phyloP scores from a whole-genome alignment of 37 sponge, comb jelly and placozoan genomes.

The Axinella damicornis region DNA sequence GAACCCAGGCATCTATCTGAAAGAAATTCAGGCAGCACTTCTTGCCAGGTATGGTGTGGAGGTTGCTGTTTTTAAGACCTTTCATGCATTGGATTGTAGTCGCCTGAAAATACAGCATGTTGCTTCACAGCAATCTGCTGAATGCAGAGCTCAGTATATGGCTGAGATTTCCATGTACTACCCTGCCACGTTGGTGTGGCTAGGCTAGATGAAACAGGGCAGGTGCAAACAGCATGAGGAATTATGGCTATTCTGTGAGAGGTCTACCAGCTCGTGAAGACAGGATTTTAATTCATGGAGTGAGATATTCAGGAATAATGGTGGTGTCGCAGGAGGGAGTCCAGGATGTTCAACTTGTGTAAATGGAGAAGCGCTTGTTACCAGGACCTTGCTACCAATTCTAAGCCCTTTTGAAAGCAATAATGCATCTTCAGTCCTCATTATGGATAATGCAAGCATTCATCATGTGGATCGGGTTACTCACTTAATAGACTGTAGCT shows the following conservation, averaged over 20 bases:
- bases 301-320: conserved; percentile 21
- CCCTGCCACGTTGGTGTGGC: conserved; percentile 18
- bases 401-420: conserved; percentile 11
- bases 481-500: conserved; percentile 15
- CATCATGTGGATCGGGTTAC: conserved; percentile 30
- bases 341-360: no score
- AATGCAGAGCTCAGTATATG: conserved; percentile 26
- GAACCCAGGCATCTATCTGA: conserved; percentile 13
- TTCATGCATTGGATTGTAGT: conserved; percentile 33
- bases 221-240: conserved; percentile 12
- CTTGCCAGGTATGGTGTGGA: neutral
- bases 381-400: neutral
- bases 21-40: conserved; percentile 11
- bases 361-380: conserved; percentile 10
- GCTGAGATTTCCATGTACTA: conserved; percentile 39
- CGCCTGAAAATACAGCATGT: conserved; percentile 10
- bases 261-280: conserved; percentile 13
- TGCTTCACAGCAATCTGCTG: conserved; percentile 26
- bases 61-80: conserved; percentile 1
- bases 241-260: neutral
- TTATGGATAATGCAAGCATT: conserved; percentile 23
- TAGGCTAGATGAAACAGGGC: conserved; percentile 32
- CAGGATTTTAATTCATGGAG: conserved; percentile 18
- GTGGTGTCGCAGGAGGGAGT: conserved; percentile 26
- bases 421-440: conserved; percentile 6